These are phyloP conservation scores for Tenebrio molitor DNA, from an alignment of 1,140 invertebrate species.

Conservation along the genomic window DNA sequence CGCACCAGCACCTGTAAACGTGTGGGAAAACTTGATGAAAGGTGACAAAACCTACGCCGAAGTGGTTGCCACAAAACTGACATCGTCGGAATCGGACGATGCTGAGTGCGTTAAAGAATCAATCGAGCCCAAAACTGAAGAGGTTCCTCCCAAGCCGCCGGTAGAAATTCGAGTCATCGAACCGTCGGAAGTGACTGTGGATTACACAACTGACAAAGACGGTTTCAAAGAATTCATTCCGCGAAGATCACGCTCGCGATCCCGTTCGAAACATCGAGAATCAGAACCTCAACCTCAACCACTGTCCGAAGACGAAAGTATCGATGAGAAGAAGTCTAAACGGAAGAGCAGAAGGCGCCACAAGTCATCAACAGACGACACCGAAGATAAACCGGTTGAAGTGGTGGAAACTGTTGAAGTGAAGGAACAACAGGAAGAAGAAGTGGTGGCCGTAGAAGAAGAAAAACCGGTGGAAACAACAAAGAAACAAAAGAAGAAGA, in stretches of 20 bases:
- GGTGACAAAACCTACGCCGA: slow-evolving; percentile 73
- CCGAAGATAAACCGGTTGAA: slow-evolving; percentile 7
- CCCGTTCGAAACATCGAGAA: slow-evolving; percentile 49
- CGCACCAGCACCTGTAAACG: slow-evolving; percentile 45
- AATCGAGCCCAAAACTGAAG: slow-evolving; percentile 40
- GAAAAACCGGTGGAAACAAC: slow-evolving; percentile 15
- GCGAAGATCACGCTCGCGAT: slow-evolving; percentile 63
- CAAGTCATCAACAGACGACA: slow-evolving; percentile 2
- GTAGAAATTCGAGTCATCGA: slow-evolving; percentile 49
- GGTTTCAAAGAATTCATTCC: slow-evolving; percentile 59
- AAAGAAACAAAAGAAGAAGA: slow-evolving; percentile 49
- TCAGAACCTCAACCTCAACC: background rate
- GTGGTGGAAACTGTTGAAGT: slow-evolving; percentile 1
- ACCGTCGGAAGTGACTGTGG: slow-evolving; percentile 25
- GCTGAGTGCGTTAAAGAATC: background rate
- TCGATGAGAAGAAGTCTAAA: slow-evolving; percentile 23
- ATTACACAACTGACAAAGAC: slow-evolving; percentile 67
- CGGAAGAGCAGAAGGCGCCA: slow-evolving; percentile 21
- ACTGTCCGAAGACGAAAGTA: background rate
- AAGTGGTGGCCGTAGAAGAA: too few species aligned
- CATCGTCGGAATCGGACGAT: slow-evolving; percentile 24
- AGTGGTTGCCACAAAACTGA: slow-evolving; percentile 68
- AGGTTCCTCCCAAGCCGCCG: slow-evolving; percentile 35
- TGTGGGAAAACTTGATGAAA: slow-evolving; percentile 66
- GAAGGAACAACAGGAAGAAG: too few species aligned